These are phyloP conservation scores for Drosophila parabipectinata DNA, from an alignment of 1,140 invertebrate genomes.

Conservation along the genomic window DNA sequence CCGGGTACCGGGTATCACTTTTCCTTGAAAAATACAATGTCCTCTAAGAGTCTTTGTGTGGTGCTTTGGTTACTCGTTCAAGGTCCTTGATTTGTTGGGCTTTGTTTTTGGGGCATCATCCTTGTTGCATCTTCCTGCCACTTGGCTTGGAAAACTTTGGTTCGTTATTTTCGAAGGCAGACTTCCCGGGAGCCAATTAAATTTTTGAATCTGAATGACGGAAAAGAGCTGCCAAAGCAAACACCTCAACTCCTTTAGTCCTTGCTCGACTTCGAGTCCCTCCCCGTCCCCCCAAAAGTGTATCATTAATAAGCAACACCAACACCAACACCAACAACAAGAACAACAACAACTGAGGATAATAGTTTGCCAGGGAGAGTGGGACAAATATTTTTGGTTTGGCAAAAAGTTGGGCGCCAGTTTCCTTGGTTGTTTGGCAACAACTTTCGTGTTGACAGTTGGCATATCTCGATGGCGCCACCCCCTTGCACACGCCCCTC, in stretches of 20 bases:
- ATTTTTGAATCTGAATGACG: conserved; percentile 27
- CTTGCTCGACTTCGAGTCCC: too few species aligned
- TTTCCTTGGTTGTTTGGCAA: conserved; percentile 49
- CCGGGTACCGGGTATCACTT: too few species aligned
- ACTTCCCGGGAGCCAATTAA: conserved; percentile 33
- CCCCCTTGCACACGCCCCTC: neutral
- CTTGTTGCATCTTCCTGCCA: conserved; percentile 6
- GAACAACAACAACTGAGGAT: conserved; percentile 6
- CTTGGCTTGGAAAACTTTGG: conserved; percentile 17
- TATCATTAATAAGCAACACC: conserved; percentile 45
- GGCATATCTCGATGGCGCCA: conserved; percentile 2
- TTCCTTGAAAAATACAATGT: too few species aligned
- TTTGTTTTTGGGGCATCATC: neutral
- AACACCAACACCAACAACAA: conserved; percentile 15
- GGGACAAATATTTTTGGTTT: conserved; percentile 47
- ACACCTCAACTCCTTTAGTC: conserved; percentile 14
- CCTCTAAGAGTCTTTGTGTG: too few species aligned
- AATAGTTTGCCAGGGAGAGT: conserved; percentile 23
- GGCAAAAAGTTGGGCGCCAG: conserved; percentile 38
- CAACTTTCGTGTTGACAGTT: conserved; percentile 52
- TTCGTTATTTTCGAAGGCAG: conserved; percentile 4
- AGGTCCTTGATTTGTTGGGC: neutral
- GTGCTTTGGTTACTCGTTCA: neutral
- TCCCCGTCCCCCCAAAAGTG: neutral
- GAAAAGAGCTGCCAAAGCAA: conserved; percentile 38